Base-by-base conservation (phyloP, 1,140 invertebrate genomes). In the Acromyrmex charruanus region DNA sequence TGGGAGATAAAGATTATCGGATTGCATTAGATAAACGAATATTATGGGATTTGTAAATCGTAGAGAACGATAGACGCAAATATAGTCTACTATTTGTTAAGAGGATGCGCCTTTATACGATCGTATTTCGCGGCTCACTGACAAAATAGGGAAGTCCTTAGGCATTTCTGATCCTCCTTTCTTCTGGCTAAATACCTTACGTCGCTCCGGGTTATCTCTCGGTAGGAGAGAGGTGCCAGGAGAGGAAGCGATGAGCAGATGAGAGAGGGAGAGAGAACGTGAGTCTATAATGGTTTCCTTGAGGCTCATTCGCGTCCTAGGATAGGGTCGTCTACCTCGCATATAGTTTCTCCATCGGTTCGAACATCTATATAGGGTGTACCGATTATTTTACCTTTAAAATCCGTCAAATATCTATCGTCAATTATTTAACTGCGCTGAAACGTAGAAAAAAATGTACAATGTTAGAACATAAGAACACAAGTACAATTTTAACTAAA, bases 241-340 rank as follows among this genome's bases (percentile, higher is more conserved):
- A 68, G 77, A 80, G 87, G 66, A 69, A 72, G 59, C 59, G 74
- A 74, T 61, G 49, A 75, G 53, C 74, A 77, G 75, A 86, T n/a
- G 71, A 44, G n/a, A 44, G 35, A 68, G 66, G 66, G 74, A 80
- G 77, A 79, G 90, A 89, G 75, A 84, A 86, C 85, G 69, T 35
- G 35, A 89, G 84, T 87, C 85, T 89, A 71, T 91, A 92, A 94
- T 93, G 90, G 90, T 91, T 92, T 93, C 93, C 92, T 92, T 81
- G 49, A 79, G 91, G 90, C 89, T 90, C 86, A 85, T 90, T 88
- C 89, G 71, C 80, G 74, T 75, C 79, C 84, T 88, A 85, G 68
- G 77, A 92, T 88, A 86, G 71, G 66, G 74, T 75, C 74, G 61
- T 77, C 87, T 61, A 61, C 58, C 75, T 79, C 71, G 69, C 85